A percentile compares a stretch with the other conserved stretches of the same genome.
These are phyloP conservation scores for Crotalus helleri DNA, from an alignment of 2,113 vertebrate genomes.

Conservation along the genomic window DNA sequence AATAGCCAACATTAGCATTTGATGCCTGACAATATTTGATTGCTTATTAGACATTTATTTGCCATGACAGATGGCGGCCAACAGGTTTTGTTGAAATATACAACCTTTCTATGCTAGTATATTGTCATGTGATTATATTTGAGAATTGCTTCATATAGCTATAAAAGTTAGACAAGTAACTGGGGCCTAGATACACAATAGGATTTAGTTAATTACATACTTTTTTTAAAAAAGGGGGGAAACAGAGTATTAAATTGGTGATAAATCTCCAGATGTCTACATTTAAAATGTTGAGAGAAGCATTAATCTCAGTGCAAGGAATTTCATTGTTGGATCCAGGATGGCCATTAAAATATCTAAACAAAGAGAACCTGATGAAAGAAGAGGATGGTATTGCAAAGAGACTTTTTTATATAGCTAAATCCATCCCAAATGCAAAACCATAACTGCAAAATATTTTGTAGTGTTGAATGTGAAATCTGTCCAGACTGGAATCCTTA, in stretches of 20 bases:
- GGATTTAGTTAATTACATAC: not conserved
- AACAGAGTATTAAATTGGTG: not conserved
- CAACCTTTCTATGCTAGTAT: not conserved
- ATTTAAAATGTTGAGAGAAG: not conserved
- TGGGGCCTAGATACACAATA: not conserved
- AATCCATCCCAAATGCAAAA: not conserved
- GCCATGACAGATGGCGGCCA: not conserved
- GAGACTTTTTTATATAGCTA: not conserved
- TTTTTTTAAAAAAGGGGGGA: not conserved
- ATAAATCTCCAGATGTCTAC: not conserved
- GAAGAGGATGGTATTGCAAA: not conserved
- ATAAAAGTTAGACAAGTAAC: not conserved
- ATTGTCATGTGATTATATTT: not conserved
- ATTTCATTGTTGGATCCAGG: not conserved
- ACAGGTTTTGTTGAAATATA: not conserved
- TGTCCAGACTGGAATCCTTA: not conserved
- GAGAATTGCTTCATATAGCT: not conserved
- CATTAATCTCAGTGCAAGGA: not conserved
- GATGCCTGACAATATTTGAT: not conserved
- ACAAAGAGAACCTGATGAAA: not conserved
- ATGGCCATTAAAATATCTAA: not conserved
- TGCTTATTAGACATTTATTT: not conserved
- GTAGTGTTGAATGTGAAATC: not conserved
- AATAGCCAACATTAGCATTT: not conserved
- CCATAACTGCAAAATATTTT: not conserved